A percentile compares a stretch with the other conserved stretches of the same genome.
These are phyloP conservation scores for Sinocyclocheilus anshuiensis DNA, from an alignment of 2,113 vertebrate genomes.

Conservation along the genomic window DNA sequence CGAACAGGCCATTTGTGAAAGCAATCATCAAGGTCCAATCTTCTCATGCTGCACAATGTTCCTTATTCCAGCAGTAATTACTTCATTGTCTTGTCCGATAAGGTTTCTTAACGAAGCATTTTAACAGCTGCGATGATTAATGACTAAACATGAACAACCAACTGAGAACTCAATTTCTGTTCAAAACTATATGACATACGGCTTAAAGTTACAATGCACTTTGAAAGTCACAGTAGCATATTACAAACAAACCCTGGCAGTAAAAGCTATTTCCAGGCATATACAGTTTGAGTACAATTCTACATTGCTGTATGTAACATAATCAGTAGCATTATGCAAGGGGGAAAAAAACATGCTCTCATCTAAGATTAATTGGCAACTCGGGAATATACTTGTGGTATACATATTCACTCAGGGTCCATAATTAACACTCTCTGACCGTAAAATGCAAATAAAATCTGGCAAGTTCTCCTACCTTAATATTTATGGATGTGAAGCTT, in stretches of 20 bases:
- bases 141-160: background rate
- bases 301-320: background rate
- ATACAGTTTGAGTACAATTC: background rate
- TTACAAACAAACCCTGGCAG: too few relatives aligned
- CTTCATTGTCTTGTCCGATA: conserved; percentile 13
- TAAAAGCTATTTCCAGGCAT: too few relatives aligned
- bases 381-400: background rate
- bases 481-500: background rate
- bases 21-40: background rate
- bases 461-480: background rate
- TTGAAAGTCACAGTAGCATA: background rate
- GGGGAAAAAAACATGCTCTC: background rate
- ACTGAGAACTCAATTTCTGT: background rate
- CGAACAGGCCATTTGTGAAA: conserved; percentile 1
- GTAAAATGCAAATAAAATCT: background rate
- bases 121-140: background rate
- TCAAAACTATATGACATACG: background rate
- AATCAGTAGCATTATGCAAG: conserved; percentile 2
- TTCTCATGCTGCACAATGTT: background rate
- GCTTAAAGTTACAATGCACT: background rate
- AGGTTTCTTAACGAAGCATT: conserved; percentile 18
- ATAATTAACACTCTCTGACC: background rate
- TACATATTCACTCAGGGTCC: background rate
- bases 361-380: background rate
- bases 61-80: conserved; percentile 23